phyloP scores from a whole-genome alignment of 30 jellyfish, hydroid and myxozoan genomes.

The Cassiopea xamachana region DNA sequence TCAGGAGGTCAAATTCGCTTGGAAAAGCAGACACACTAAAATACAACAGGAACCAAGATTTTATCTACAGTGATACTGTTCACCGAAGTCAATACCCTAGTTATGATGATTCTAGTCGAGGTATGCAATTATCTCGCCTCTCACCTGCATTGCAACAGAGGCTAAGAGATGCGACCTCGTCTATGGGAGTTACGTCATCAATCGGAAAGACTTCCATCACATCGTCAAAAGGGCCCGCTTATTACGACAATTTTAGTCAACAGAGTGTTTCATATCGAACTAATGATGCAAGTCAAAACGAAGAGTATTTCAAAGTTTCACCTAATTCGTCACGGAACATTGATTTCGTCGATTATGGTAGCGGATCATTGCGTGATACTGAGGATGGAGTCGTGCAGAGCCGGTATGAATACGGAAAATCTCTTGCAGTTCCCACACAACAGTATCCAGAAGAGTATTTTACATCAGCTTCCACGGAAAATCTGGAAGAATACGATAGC shows the following conservation, averaged over 20 bases:
- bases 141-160: slow-evolving; percentile 69
- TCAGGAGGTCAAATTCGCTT: slow-evolving; percentile 52
- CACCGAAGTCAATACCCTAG: slow-evolving; percentile 39
- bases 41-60: slow-evolving; percentile 13
- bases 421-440: slow-evolving; percentile 61
- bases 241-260: neutral
- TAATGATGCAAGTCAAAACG: neutral
- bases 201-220: neutral
- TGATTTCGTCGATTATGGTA: slow-evolving; percentile 5
- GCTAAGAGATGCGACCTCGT: slow-evolving; percentile 25
- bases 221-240: neutral
- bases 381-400: slow-evolving; percentile 70
- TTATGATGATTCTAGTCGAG: slow-evolving; percentile 5
- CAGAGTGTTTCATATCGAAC: neutral
- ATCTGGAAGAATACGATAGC: slow-evolving; percentile 3
- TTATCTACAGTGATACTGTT: slow-evolving; percentile 20
- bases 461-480: neutral
- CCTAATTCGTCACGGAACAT: neutral
- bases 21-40: slow-evolving; percentile 49
- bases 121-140: slow-evolving; percentile 25
- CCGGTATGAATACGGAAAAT: slow-evolving; percentile 68
- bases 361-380: slow-evolving; percentile 49
- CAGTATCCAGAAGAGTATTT: slow-evolving; percentile 40
- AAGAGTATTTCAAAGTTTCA: neutral
- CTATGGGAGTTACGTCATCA: slow-evolving; percentile 16